Base-by-base conservation (phyloP, 2,797 vertebrate genomes). In the Scarus forsteni region DNA sequence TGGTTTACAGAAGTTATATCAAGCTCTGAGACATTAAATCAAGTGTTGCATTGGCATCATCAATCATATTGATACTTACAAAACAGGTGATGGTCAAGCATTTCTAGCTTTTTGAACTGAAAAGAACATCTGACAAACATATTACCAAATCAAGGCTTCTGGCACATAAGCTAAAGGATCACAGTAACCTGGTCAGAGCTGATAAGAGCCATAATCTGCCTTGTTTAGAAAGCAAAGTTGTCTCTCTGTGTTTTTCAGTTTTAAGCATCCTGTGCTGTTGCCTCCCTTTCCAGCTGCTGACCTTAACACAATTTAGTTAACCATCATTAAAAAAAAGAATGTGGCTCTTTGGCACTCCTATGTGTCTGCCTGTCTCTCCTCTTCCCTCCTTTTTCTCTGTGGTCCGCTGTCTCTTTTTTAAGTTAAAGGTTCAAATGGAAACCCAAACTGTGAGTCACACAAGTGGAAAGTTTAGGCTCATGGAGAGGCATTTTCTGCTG, bases 361-460 rank as follows among this genome's bases (percentile, higher is more conserved):
- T 10, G 38, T 65, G 40, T 27, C 27, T 16, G 44, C 69, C 69
- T 73, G 44, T 74, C 36, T 82, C 64, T 84, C 57, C 79, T 64
- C 57, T 57, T 57, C 54, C 45, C 58, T 60, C 72, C 55, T 52
- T 60, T 70, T 63, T 73, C 7, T 50, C 52, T 60, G 36, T n/a
- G 18, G 52, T 19, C 10, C 0, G 6, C 44, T 18, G 58, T 48
- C 45, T 35, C 70, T 52, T 75, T 70, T 71, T 39, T 59, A 66
- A 77, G 52, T 53, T 9, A 55, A 58, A 34, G 49, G 60, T 81
- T 77, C 86, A 35, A 39, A 38, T 77, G 66, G 74, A 76, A 80
- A 79, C 35, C 8, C 38, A 66, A 77, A 77, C 64, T 68, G 59
- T 69, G 83, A 85, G 66, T 86, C 81, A 83, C 42, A 53, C 62